Evolutionary conservation across 2,113 vertebrate genomes (phyloP).

Genomic region (Equus quagga): DNA sequence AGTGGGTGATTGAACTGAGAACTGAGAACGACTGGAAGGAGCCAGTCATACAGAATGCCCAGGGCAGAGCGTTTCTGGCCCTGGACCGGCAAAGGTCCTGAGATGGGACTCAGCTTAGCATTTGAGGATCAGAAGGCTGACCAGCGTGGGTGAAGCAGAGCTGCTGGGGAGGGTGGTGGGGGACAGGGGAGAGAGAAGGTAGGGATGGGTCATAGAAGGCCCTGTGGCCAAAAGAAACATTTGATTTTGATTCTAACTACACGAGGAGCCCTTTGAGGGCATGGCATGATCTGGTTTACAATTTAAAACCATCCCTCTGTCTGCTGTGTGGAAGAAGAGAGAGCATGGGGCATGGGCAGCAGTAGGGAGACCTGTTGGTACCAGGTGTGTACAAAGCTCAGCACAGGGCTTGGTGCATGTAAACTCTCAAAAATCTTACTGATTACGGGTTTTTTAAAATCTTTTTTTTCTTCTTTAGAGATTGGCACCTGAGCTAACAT

Average conservation of each 20-base stretch:
- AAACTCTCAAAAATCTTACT: not conserved
- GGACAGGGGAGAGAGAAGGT: not conserved
- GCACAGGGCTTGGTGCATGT: accelerated
- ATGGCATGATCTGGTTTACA: not conserved
- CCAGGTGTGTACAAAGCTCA: not conserved
- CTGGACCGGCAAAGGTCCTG: not conserved
- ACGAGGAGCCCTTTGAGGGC: not conserved
- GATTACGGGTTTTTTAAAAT: not conserved
- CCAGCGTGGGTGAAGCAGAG: not conserved
- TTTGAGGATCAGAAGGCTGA: not conserved
- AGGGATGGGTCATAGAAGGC: not conserved
- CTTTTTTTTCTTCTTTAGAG: too few relatives aligned
- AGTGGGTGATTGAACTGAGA: not conserved
- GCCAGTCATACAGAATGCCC: not conserved
- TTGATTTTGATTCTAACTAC: not conserved
- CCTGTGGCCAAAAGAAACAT: not conserved
- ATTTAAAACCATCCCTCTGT: not conserved
- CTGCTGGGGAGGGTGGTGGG: accelerated
- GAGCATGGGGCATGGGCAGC: accelerated
- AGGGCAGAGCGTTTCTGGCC: not conserved
- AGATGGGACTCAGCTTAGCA: not conserved
- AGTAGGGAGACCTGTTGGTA: accelerated
- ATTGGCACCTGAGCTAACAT: too few relatives aligned
- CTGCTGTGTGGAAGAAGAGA: not conserved
- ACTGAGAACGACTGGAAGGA: not conserved